Evolutionary conservation across 2,888 invertebrate species (phyloP).

Genomic region (Callosobruchus maculatus): DNA sequence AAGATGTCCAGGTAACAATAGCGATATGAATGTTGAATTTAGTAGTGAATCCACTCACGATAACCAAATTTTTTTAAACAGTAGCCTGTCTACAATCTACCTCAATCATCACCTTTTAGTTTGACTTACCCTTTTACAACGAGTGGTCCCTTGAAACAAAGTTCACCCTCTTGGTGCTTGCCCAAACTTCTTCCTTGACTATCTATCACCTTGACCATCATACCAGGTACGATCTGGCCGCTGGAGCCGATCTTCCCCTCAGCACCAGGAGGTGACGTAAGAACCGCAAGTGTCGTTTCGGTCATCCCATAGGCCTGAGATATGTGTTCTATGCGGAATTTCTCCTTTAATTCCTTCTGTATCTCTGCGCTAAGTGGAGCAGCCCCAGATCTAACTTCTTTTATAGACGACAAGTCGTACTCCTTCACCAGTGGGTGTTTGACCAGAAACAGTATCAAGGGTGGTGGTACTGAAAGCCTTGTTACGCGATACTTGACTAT

Average conservation of each 20-base stretch:
- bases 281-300: constrained; percentile 64
- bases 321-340: constrained; percentile 33
- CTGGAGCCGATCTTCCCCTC: constrained; percentile 59
- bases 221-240: constrained; percentile 62
- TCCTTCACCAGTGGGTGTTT: constrained; percentile 74
- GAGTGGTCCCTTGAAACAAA: constrained; percentile 75
- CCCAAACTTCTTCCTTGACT: constrained; percentile 62
- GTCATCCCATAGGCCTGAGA: constrained; percentile 76
- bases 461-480: constrained; percentile 65
- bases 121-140: constrained; percentile 73
- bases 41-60: too few relatives aligned
- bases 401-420: constrained; percentile 70
- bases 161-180: constrained; percentile 69
- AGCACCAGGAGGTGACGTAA: constrained; percentile 42
- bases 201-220: constrained; percentile 64
- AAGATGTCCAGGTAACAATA: too few relatives aligned
- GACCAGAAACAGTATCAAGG: constrained; percentile 76
- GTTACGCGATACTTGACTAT: constrained; percentile 64
- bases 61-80: too few relatives aligned
- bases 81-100: too few relatives aligned
- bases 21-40: too few relatives aligned
- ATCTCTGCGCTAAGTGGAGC: constrained; percentile 75
- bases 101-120: too few relatives aligned
- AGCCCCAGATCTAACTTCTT: constrained; percentile 71
- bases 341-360: constrained; percentile 57